Evolutionary conservation across 2,113 vertebrate species (phyloP).

Genomic region (Daboia siamensis): DNA sequence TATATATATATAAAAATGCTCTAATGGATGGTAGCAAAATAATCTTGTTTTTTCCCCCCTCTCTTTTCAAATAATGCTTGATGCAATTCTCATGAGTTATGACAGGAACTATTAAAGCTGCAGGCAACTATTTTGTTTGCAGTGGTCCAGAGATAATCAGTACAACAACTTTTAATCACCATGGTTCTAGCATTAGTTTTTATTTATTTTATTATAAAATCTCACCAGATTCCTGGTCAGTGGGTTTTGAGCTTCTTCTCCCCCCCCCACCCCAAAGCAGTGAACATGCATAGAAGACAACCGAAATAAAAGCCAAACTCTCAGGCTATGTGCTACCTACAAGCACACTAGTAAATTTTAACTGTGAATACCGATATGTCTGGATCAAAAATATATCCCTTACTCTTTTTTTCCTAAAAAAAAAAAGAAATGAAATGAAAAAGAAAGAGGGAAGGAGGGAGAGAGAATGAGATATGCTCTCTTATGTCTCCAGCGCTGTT

Average conservation of each 20-base stretch:
- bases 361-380: neutral
- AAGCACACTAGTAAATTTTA: neutral
- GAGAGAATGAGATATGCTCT: neutral
- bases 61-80: slow-evolving; percentile 1
- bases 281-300: neutral
- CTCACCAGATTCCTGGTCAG: neutral
- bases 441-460: neutral
- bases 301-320: neutral
- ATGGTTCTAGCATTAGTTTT: neutral
- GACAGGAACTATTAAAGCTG: slow-evolving; percentile 1
- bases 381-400: neutral
- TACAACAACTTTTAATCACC: neutral
- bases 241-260: neutral
- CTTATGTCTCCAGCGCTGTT: neutral
- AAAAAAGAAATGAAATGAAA: neutral
- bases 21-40: neutral
- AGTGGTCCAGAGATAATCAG: neutral
- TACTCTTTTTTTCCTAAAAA: neutral
- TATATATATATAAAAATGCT: slow-evolving; percentile 29
- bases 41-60: neutral
- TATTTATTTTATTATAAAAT: neutral
- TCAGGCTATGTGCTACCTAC: neutral
- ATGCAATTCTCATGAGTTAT: neutral
- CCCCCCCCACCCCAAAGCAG: neutral
- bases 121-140: neutral